A percentile compares a stretch with the other conserved stretches of the same genome.
phyloP scores from a whole-genome alignment of 2,113 vertebrate genomes.

The Epinephelus cyanopodus region DNA sequence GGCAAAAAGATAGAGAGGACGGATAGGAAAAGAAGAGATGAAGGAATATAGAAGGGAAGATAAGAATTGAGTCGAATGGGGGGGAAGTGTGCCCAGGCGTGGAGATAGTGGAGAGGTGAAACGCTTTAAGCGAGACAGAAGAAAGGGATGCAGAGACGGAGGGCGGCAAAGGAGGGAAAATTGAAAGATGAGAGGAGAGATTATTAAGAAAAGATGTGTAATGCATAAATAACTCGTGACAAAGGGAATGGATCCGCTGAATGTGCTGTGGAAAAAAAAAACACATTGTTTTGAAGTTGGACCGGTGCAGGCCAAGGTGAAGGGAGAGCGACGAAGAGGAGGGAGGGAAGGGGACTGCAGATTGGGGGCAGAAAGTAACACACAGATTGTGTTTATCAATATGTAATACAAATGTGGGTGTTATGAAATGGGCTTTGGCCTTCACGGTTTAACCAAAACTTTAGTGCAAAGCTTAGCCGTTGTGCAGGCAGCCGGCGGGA shows the following conservation, averaged over 20 bases:
- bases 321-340: slow-evolving; percentile 11
- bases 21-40: slow-evolving; percentile 66
- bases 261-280: slow-evolving; percentile 17
- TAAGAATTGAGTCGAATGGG: slow-evolving; percentile 70
- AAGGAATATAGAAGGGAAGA: slow-evolving; percentile 66
- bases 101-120: slow-evolving; percentile 76
- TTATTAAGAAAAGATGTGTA: slow-evolving; percentile 76
- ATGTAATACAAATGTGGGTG: slow-evolving; percentile 69
- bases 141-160: slow-evolving; percentile 59
- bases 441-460: slow-evolving; percentile 74
- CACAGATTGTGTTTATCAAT: slow-evolving; percentile 74
- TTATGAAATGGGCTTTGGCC: slow-evolving; percentile 62
- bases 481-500: slow-evolving; percentile 49
- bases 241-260: slow-evolving; percentile 50
- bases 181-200: slow-evolving; percentile 82
- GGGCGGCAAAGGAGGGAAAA: slow-evolving; percentile 72
- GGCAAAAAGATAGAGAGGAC: slow-evolving; percentile 58
- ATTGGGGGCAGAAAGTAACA: slow-evolving; percentile 49
- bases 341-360: slow-evolving; percentile 13
- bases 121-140: slow-evolving; percentile 60
- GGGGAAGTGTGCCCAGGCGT: slow-evolving; percentile 48
- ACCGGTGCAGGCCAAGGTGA: slow-evolving; percentile 45
- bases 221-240: slow-evolving; percentile 69
- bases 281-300: slow-evolving; percentile 53
- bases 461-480: slow-evolving; percentile 63